Conservation (phyloP, 2,797 vertebrate species). For the Cephalopachus bancanus region DNA sequence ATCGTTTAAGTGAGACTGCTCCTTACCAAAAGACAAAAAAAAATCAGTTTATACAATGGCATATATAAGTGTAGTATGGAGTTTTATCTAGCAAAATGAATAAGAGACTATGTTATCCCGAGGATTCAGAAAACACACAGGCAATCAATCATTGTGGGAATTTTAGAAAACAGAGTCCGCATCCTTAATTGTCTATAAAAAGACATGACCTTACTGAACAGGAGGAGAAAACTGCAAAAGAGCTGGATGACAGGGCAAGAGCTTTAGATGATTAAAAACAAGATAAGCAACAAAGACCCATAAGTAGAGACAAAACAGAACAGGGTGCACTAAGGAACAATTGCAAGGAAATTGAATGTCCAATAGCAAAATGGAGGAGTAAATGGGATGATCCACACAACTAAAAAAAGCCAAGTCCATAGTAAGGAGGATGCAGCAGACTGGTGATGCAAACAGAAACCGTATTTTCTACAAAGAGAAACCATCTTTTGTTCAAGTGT, state of each 20-base stretch:
- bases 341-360: conserved; percentile 52
- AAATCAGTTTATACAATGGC: background rate
- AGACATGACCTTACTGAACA: background rate
- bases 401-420: background rate
- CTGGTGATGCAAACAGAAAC: background rate
- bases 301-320: conserved; percentile 46
- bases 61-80: background rate
- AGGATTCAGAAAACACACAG: background rate
- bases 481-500: background rate
- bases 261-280: background rate
- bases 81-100: background rate
- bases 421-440: background rate
- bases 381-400: background rate
- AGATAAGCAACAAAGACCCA: background rate
- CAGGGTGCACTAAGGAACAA: conserved; percentile 32
- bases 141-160: background rate
- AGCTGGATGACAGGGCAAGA: background rate
- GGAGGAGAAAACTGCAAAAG: background rate
- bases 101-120: background rate
- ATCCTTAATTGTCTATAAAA: background rate
- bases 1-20: background rate
- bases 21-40: background rate
- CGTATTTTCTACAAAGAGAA: background rate
- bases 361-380: background rate
- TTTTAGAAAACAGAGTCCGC: background rate